A percentile compares a stretch with the other conserved stretches of the same genome.
phyloP scores from a whole-genome alignment of 2,888 invertebrate genomes.

The Athripsodes cinereus region DNA sequence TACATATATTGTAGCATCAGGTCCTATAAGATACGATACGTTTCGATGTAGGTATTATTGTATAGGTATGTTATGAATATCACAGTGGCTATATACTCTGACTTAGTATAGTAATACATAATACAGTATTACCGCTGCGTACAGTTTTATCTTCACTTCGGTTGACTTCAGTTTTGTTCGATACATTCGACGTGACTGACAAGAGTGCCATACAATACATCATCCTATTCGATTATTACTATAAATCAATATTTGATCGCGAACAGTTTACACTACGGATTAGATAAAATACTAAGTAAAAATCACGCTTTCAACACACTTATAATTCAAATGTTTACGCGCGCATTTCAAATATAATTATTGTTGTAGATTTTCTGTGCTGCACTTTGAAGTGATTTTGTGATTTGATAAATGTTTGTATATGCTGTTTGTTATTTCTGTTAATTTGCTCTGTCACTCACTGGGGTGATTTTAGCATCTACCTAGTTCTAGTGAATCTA shows the following conservation, averaged over 20 bases:
- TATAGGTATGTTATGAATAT: background rate
- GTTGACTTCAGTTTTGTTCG: conserved; percentile 14
- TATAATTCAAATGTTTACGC: background rate
- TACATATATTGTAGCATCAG: too few relatives aligned
- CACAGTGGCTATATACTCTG: background rate
- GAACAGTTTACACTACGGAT: background rate
- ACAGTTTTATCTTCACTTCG: background rate
- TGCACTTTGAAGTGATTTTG: background rate
- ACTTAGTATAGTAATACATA: background rate
- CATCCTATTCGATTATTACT: background rate
- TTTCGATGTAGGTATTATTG: too few relatives aligned
- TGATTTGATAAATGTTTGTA: background rate
- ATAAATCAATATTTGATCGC: background rate
- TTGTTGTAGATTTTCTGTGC: background rate
- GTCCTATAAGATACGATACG: too few relatives aligned
- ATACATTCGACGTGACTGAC: conserved; percentile 18
- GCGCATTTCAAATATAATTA: background rate
- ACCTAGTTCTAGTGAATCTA: too few relatives aligned
- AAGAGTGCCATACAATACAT: conserved; percentile 6
- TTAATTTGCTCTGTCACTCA: background rate
- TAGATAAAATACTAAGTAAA: background rate
- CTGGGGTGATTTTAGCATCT: too few relatives aligned
- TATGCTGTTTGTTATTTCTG: background rate
- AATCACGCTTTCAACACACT: background rate
- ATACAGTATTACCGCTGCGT: background rate